Evolutionary conservation across 2,888 invertebrate genomes (phyloP), one percentile per base, ranked within the genome.

Genomic region (Corbicula japonica): DNA sequence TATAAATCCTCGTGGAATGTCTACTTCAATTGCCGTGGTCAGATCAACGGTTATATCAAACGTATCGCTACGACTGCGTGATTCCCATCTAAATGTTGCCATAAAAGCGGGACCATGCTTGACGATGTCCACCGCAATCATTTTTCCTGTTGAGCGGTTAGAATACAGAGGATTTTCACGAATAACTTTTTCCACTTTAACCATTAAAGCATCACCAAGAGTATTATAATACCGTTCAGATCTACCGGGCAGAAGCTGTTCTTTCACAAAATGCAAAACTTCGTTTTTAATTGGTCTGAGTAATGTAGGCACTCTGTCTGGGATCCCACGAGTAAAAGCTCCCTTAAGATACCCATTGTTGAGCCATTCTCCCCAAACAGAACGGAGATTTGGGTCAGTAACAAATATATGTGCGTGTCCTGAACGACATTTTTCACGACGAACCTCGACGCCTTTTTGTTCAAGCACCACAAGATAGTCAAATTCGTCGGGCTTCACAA

Each of bases 31-130:
- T 21, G 61, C 61, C 10, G 28, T n/a, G 12, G 61, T 61, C 2
- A 61, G 44, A 32, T 62, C 62, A 46, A 62, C 62, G 8, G n/a
- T 26, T 12, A 62, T 46, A 30, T 8, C 12, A 10, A 62, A 23
- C 30, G 30, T 30, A 21, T 44, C 62, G 30, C 46, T 21, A 41
- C 28, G 18, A n/a, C 46, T 23, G 1, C 18, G 26, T 28, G 62
- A 46, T 12, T 2, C 32, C 62, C 62, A 62, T 28, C n/a, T 30
- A 23, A 62, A 62, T 28, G 30, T 62, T 26, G 62, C 30, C 28
- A 28, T 62, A 46, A 62, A 62, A 5, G 62, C 62, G 10, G 62
- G 62, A 18, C 62, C 62, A 46, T 62, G 62, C 15, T 50, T 50
- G n/a, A n/a, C n/a, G n/a, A n/a, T n/a, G 2, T 30, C 21, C 15